phyloP scores from a whole-genome alignment of 1,140 invertebrate genomes.

The Dendrolimus punctatus region DNA sequence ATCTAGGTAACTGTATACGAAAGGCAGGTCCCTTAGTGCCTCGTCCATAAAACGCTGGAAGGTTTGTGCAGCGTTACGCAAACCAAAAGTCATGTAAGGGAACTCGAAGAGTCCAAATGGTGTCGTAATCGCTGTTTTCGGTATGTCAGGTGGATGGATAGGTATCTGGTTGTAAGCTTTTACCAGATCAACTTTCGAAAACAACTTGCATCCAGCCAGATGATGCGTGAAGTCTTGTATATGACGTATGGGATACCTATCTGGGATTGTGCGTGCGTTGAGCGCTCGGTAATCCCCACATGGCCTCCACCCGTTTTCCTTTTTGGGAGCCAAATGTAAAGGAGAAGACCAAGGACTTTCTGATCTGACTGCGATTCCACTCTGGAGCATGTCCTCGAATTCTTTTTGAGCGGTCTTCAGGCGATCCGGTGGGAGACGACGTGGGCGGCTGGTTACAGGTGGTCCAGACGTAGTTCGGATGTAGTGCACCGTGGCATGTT shows the following conservation, averaged over 20 bases:
- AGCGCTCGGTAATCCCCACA: neutral
- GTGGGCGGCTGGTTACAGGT: neutral
- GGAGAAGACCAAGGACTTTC: conserved; percentile 1
- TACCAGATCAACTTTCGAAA: neutral
- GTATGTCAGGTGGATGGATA: neutral
- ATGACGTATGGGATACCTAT: too few relatives aligned
- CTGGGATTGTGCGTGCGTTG: too few relatives aligned
- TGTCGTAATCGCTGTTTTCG: neutral
- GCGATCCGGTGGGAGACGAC: neutral
- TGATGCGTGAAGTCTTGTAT: too few relatives aligned
- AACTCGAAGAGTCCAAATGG: neutral
- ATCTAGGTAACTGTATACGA: too few relatives aligned
- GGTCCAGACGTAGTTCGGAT: neutral
- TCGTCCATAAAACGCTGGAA: too few relatives aligned
- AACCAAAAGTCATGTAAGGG: too few relatives aligned
- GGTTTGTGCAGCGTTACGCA: too few relatives aligned
- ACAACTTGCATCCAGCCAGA: too few relatives aligned
- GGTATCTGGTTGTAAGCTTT: neutral
- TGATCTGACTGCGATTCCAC: neutral
- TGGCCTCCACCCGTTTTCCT: neutral
- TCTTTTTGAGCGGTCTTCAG: neutral
- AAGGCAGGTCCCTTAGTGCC: too few relatives aligned
- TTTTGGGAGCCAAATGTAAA: neutral
- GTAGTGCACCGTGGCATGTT: too few relatives aligned
- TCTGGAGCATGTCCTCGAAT: neutral